Conservation (phyloP, 2,888 invertebrate genomes). For the Thysanoteuthis rhombus region DNA sequence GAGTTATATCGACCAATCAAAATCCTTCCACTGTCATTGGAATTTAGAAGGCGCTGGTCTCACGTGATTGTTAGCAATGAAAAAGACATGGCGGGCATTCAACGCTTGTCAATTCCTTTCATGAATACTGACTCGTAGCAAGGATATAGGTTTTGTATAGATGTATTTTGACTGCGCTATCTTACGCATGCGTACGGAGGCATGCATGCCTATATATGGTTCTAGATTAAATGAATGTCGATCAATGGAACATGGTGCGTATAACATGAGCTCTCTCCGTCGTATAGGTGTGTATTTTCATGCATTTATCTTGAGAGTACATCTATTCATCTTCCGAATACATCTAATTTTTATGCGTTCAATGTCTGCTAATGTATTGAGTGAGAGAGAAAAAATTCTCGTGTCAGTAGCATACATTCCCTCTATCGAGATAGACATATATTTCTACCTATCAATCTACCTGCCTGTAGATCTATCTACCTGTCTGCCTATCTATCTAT, state of each 20-base stretch:
- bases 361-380: neutral
- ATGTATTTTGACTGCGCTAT: neutral
- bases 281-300: neutral
- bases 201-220: neutral
- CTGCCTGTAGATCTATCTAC: too few species aligned
- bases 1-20: neutral
- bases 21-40: neutral
- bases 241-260: neutral
- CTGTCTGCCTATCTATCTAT: too few species aligned
- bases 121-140: neutral
- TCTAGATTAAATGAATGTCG: neutral
- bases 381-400: neutral
- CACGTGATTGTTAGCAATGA: constrained; percentile 12
- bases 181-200: neutral
- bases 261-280: neutral
- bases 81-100: neutral
- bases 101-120: neutral
- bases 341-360: neutral
- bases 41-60: neutral
- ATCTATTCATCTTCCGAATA: neutral
- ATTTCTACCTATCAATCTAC: too few species aligned
- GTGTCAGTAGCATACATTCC: too few species aligned
- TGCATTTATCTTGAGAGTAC: neutral
- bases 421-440: too few species aligned
- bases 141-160: neutral